phyloP scores from a whole-genome alignment of 2,888 invertebrate genomes.

The Ferdinandea cuprea region DNA sequence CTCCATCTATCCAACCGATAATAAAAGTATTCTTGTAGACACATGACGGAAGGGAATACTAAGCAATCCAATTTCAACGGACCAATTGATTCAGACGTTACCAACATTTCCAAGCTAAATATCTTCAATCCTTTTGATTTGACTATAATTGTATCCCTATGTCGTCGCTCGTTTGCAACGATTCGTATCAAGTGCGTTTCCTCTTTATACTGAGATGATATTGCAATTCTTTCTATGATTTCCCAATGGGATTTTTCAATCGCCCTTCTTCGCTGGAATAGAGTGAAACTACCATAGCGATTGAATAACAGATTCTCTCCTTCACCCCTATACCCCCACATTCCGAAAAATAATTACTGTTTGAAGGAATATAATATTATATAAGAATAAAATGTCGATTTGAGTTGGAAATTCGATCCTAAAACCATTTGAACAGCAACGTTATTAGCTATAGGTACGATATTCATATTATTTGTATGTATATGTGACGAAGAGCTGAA shows the following conservation, averaged over 20 bases:
- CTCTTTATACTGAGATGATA: constrained; percentile 14
- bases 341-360: constrained; percentile 41
- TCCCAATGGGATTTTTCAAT: constrained; percentile 47
- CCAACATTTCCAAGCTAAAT: constrained; percentile 12
- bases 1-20: constrained; percentile 5
- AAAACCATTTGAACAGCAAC: not conserved
- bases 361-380: constrained; percentile 30
- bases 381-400: constrained; percentile 27
- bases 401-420: constrained; percentile 29
- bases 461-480: not conserved
- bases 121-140: constrained; percentile 28
- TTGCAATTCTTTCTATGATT: constrained; percentile 59
- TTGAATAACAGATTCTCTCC: constrained; percentile 28
- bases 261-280: constrained; percentile 12
- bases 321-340: not conserved
- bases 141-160: constrained; percentile 24
- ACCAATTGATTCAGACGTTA: constrained; percentile 15
- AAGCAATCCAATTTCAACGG: constrained; percentile 14
- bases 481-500: too few species aligned
- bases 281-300: not conserved
- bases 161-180: constrained; percentile 21
- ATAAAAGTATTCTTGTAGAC: not conserved
- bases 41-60: constrained; percentile 33
- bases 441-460: not conserved
- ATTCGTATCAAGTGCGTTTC: not conserved